Conservation (phyloP, 2,797 vertebrate genomes). For the Balearica regulorum region DNA sequence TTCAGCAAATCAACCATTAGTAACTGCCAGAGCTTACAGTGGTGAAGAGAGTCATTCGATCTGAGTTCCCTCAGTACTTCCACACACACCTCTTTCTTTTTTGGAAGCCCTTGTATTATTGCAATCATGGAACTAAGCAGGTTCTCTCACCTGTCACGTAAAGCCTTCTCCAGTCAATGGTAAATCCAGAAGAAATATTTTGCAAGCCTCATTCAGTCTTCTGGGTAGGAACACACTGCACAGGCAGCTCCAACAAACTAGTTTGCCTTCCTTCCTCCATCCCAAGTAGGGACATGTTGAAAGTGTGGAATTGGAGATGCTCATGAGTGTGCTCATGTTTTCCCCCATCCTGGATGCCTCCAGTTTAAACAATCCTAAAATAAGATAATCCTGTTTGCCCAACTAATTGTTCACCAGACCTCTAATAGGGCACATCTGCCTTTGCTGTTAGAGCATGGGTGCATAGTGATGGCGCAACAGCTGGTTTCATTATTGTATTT, state of each 20-base stretch:
- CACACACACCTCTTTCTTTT: not conserved
- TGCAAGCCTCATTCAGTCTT: not conserved
- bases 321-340: accelerated
- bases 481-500: not conserved
- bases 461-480: not conserved
- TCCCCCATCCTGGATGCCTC: not conserved
- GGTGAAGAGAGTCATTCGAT: not conserved
- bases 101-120: not conserved
- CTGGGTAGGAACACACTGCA: not conserved
- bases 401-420: not conserved
- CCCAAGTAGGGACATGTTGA: not conserved
- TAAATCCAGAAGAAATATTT: not conserved
- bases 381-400: not conserved
- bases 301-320: not conserved
- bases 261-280: not conserved
- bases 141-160: not conserved
- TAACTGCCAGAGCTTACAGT: not conserved
- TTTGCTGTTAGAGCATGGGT: not conserved
- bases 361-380: not conserved
- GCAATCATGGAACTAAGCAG: not conserved
- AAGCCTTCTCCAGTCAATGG: not conserved
- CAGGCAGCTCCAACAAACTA: not conserved
- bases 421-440: not conserved
- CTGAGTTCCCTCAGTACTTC: not conserved
- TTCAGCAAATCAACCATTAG: not conserved